A percentile compares a stretch with the other conserved stretches of the same genome.
Evolutionary conservation across 2,888 invertebrate species (phyloP).

Genomic region (Notodonta dromedarius): DNA sequence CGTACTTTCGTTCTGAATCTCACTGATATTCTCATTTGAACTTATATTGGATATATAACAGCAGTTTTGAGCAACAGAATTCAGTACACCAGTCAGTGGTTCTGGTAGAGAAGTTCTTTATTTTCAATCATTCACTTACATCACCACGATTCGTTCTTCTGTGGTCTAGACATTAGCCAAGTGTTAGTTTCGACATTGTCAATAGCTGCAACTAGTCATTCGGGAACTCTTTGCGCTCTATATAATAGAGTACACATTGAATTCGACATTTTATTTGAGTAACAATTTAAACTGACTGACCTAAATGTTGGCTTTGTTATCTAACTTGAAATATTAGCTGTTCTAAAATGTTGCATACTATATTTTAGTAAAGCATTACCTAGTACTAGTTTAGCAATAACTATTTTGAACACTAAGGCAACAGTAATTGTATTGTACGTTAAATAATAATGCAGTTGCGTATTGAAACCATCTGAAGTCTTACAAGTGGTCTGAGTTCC

Average conservation of each 20-base stretch:
- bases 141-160: slow-evolving; percentile 39
- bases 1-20: background rate
- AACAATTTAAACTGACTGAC: slow-evolving; percentile 24
- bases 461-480: background rate
- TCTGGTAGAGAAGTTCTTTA: slow-evolving; percentile 22
- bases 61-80: background rate
- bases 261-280: slow-evolving; percentile 34
- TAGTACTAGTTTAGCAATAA: background rate
- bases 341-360: background rate
- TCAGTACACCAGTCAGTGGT: background rate
- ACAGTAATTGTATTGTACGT: background rate
- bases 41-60: background rate
- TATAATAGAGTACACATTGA: slow-evolving; percentile 22
- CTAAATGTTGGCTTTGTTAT: slow-evolving; percentile 32
- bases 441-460: background rate
- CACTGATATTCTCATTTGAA: background rate
- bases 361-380: background rate
- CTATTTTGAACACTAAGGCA: background rate
- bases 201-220: slow-evolving; percentile 40
- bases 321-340: slow-evolving; percentile 18
- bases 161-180: slow-evolving; percentile 51
- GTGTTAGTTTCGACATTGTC: slow-evolving; percentile 44
- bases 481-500: background rate
- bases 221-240: slow-evolving; percentile 51
- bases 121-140: slow-evolving; percentile 40